Base-by-base conservation (phyloP, 1,140 invertebrate species). In the Heliconius hermathena region DNA sequence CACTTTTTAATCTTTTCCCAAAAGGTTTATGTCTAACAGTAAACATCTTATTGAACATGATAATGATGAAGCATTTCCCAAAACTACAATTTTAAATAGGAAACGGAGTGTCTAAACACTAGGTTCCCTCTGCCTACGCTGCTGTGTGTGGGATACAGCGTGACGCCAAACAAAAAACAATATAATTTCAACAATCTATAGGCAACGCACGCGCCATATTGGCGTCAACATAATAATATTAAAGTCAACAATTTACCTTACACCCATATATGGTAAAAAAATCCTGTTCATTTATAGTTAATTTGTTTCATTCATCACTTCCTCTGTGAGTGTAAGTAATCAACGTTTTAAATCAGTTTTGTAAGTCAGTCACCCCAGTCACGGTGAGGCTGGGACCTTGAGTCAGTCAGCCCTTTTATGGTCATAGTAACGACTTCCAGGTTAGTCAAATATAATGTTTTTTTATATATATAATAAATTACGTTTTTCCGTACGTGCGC, bases 361-460 rank as follows among this genome's bases (percentile, higher is more conserved):
- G 54, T 85, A 87, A 89, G 88, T 91, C 89, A 90, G 85, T 90
- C 86, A 90, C 88, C 88, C 86, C 86, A 81, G 81, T 38, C 71
- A 79, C 81, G 76, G 80, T 74, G 26, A 49, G 86, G 79, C 88
- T 29, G 22, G 26, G 60, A 9, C 60, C 60, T 66, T 66, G 60
- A 66, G 60, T 66, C 60, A 66, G 60, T 66, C 84, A 79, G 83
- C 77, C 89, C 88, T 83, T 91, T 85, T 90, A 89, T 85, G 88
- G 89, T 36, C 60, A 66, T 66, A 66, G 60, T 66, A 77, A 74
- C 74, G 76, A 84, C 84, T 89, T 87, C 86, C 86, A 83, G 74
- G 83, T 88, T 84, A 85, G 60, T 66, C 60, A 66, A 66, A 66
- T 66, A 66, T 66, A 6, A 26, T 66, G 26, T 66, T 26, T 29